A percentile compares a stretch with the other conserved stretches of the same genome.
Evolutionary conservation across 2,113 vertebrate species (phyloP).

Genomic region (Amphiprion percula): DNA sequence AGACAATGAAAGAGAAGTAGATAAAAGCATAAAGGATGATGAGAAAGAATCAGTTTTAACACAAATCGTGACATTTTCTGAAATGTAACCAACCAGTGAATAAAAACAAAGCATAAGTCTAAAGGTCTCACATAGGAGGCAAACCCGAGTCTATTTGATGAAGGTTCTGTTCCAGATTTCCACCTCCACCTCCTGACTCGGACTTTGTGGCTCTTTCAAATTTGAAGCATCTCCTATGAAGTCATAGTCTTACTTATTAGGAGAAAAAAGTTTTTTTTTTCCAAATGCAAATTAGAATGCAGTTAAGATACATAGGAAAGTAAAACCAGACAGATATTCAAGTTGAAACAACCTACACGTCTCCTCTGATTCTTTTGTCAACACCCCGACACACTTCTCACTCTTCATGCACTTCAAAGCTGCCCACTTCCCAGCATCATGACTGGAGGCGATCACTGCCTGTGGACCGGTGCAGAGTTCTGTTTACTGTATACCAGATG

Average conservation of each 20-base stretch:
- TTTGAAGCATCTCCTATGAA: background rate
- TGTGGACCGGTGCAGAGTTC: background rate
- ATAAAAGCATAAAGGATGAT: too few relatives aligned
- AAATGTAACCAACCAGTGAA: too few relatives aligned
- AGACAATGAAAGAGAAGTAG: too few relatives aligned
- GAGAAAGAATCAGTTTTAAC: too few relatives aligned
- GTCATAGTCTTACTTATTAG: too few relatives aligned
- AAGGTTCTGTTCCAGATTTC: too few relatives aligned
- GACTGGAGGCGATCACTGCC: background rate
- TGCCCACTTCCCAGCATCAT: background rate
- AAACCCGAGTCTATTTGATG: too few relatives aligned
- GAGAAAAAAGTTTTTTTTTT: background rate
- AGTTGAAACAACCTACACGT: background rate
- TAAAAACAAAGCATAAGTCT: too few relatives aligned
- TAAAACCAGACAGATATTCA: background rate
- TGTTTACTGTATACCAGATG: conserved; percentile 5
- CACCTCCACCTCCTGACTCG: too few relatives aligned
- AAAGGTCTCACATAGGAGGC: too few relatives aligned
- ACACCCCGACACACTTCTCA: background rate
- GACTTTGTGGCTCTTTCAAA: background rate
- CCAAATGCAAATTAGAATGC: background rate
- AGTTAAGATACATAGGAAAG: too few relatives aligned
- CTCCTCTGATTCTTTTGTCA: background rate
- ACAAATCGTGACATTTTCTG: too few relatives aligned
- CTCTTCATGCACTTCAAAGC: background rate